Evolutionary conservation across 2,113 vertebrate genomes (phyloP), one percentile per base, ranked within the genome.

Genomic region (Pseudonaja textilis): DNA sequence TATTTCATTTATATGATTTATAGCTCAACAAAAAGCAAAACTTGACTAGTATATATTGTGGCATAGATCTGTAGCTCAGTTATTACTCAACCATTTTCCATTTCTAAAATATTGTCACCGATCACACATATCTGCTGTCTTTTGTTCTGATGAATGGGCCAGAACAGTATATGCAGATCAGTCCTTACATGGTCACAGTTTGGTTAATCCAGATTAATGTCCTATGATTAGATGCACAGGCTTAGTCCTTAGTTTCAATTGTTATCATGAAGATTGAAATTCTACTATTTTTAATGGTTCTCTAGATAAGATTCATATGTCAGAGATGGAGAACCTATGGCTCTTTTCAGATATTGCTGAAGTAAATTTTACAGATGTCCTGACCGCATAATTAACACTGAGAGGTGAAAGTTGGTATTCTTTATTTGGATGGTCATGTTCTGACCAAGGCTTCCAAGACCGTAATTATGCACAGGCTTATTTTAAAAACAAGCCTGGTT

Each of bases 1-100:
- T 89, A 88, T 91, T 87, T 91, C 90, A 86, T 91, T 91, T 89
- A 64, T 91, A 85, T 93, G 69, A 89, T 89, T 91, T 92, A 92
- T 92, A 47, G 50, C 69, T 64, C 47, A 69, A 89, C 59, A 92
- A 87, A 74, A 56, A 90, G 52, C 85, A 89, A 92, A 87, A 64
- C 7, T 50, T 74, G 50, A 42, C 91, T 86, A 39, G 59, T 90
- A 61, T 85, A 92, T 52, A 26, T 52, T 7, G 8, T 56, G 57
- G 20, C 55, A 45, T 23, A 47, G 42, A 42, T 89, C 87, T 93
- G 39, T 39, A 88, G 11, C 56, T 55, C 55, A 86, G 55, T 42
- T 86, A 56, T 91, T 89, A 90, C 88, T 92, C 88, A 87, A 29
- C 14, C 16, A 47, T 87, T 57, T 85, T 64, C 85, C n/a, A 92